phyloP scores from a whole-genome alignment of 1,140 invertebrate species.

The Schlechtendalia chinensis region DNA sequence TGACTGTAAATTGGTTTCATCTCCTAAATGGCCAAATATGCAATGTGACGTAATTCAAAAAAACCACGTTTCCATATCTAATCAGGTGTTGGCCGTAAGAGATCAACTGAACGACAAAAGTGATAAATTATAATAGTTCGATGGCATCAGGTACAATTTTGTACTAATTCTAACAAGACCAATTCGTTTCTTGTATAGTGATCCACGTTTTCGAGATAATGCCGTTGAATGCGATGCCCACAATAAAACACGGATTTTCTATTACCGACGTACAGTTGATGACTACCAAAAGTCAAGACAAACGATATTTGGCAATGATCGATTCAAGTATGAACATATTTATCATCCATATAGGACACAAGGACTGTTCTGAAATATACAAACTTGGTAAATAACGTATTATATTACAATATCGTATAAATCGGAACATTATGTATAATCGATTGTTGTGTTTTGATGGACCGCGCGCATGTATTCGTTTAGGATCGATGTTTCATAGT shows the following conservation, averaged over 20 bases:
- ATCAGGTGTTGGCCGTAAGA: slow-evolving; percentile 78
- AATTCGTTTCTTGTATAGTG: slow-evolving; percentile 9
- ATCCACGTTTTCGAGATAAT: slow-evolving; percentile 8
- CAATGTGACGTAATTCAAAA: slow-evolving; percentile 66
- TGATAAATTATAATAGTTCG: slow-evolving; percentile 55
- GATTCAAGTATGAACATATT: slow-evolving; percentile 39
- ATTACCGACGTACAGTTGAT: slow-evolving; percentile 19
- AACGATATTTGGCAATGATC: slow-evolving; percentile 36
- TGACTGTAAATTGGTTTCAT: slow-evolving; percentile 76
- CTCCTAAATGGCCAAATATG: slow-evolving; percentile 75
- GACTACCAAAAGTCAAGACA: slow-evolving; percentile 15
- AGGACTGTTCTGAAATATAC: not conserved
- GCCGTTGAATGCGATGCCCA: not conserved
- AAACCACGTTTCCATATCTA: slow-evolving; percentile 71
- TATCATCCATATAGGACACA: slow-evolving; percentile 6
- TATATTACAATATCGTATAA: too few relatives aligned
- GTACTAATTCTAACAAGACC: not conserved
- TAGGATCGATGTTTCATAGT: slow-evolving; percentile 74
- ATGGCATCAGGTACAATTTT: not conserved
- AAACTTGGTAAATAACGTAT: slow-evolving; percentile 24
- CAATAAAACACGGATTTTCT: slow-evolving; percentile 21
- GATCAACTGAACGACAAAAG: slow-evolving; percentile 79
- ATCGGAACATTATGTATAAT: too few relatives aligned
- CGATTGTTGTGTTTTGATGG: too few relatives aligned
- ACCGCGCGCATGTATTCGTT: not conserved